phyloP scores from a whole-genome alignment of 2,113 vertebrate genomes.

The Platysteira castanea region DNA sequence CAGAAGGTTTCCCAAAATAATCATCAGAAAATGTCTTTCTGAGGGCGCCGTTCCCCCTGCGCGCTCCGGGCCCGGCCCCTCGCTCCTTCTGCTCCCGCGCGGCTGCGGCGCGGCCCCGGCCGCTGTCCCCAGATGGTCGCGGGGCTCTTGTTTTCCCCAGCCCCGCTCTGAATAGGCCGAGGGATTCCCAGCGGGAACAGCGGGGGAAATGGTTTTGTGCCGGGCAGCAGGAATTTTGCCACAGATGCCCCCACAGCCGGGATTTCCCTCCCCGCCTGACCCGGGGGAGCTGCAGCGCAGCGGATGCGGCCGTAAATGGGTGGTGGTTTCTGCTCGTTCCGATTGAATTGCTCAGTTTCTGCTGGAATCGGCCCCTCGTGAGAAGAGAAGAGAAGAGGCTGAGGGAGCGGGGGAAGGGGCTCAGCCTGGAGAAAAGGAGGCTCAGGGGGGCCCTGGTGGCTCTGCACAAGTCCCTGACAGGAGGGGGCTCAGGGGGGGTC shows the following conservation, averaged over 20 bases:
- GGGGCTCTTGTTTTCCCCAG: neutral
- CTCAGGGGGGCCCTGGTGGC: neutral
- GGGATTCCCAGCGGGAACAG: neutral
- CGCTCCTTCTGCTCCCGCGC: neutral
- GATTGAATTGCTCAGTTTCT: neutral
- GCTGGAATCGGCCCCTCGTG: neutral
- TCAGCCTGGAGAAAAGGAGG: neutral
- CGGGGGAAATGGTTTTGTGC: neutral
- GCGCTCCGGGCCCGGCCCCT: neutral
- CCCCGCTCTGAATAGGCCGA: neutral
- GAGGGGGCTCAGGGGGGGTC: neutral
- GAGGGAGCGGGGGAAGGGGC: neutral
- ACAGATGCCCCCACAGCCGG: neutral
- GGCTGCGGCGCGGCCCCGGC: neutral
- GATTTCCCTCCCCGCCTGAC: neutral
- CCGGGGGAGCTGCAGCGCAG: accelerated
- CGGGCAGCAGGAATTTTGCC: neutral
- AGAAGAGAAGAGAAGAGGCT: neutral
- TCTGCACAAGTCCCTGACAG: neutral
- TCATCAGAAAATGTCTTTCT: slow-evolving; percentile 65
- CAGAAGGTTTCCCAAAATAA: slow-evolving; percentile 69
- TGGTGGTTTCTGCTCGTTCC: accelerated
- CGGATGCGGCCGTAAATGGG: accelerated
- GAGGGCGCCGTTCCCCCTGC: slow-evolving; percentile 32
- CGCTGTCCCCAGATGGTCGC: slow-evolving; percentile 1